Evolutionary conservation across 1,140 invertebrate species (phyloP), one percentile per base, ranked within the genome.

Genomic region (Trigoniulus corallinus): DNA sequence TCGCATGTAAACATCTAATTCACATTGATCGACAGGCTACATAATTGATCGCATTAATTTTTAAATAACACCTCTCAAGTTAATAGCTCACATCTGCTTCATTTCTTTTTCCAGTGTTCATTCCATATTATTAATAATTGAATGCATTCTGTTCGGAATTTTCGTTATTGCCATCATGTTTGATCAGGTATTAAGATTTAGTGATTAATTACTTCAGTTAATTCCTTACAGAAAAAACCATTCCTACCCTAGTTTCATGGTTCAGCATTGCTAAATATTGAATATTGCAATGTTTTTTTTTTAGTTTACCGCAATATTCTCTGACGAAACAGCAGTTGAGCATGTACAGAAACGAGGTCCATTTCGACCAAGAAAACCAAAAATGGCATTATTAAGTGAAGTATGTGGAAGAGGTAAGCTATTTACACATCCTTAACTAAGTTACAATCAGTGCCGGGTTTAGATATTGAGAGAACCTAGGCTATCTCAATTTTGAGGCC

Each of bases 111-210:
- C 51, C 65, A 88, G 84, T 60, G 74, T 93, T 57, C 87, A 92
- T 65, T 83, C 81, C 53, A 79, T 92, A 26, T 78, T 88, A 56
- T 68, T 93, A 50, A 71, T 86, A 50, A 69, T 92, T 65, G 88
- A 91, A 67, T 82, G 80, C 54, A 71, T 79, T 2, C 65, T 93
- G 18, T 93, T 93, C 71, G 88, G 87, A 21, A 74, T 92, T 58
- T 93, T 93, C 69, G 87, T 92, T 1, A 68, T 85, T 44, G 85
- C 84, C 41, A 91, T 93, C 55, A 76, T 88, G 56, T 80, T 86
- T 62, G 88, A 92, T 72, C 88, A 93, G 69, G 75, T 91, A 55
- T n/a, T n/a, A n/a, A n/a, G n/a, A n/a, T n/a, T n/a, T n/a, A n/a
- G n/a, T n/a, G n/a, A 44, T 21, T 44, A 29, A 27, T 4, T 25